These are phyloP conservation scores for Aphyosemion australe DNA, from an alignment of 2,113 vertebrate genomes.

Conservation along the genomic window DNA sequence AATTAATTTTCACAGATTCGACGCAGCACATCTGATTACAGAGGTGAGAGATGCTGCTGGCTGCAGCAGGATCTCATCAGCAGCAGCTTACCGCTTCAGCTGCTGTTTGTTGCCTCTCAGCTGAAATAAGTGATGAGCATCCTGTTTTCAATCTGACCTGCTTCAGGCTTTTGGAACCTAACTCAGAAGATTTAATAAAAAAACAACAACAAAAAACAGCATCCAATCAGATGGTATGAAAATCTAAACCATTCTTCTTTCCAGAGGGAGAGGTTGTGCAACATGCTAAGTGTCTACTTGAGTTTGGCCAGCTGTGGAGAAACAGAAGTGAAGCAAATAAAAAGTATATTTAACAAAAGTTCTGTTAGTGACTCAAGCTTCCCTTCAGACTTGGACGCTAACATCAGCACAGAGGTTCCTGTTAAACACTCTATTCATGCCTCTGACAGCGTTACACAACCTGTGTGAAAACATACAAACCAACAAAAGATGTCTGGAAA, in stretches of 20 bases:
- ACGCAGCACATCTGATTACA: no score
- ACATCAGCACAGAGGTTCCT: conserved; percentile 4
- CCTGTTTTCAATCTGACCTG: no score
- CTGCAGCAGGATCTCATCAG: no score
- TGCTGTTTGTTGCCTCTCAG: no score
- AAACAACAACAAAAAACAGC: not conserved
- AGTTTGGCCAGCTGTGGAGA: not conserved
- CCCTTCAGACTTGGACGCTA: not conserved
- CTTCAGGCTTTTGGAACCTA: not conserved
- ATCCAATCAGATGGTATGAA: not conserved
- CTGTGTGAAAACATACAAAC: conserved; percentile 5
- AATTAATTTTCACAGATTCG: no score
- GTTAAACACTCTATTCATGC: not conserved
- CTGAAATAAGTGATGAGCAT: no score
- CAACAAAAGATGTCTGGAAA: conserved; percentile 20
- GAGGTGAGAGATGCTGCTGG: no score
- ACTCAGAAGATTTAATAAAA: conserved; percentile 1
- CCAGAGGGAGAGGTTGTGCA: not conserved
- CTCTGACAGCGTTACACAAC: conserved; percentile 14
- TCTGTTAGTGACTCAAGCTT: conserved; percentile 2
- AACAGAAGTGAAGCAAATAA: conserved; percentile 9
- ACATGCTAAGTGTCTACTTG: not conserved
- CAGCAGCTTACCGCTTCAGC: no score
- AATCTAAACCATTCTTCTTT: not conserved
- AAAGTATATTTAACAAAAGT: not conserved